Evolutionary conservation across 1,140 invertebrate genomes (phyloP).

Genomic region (Eriocheir sinensis): DNA sequence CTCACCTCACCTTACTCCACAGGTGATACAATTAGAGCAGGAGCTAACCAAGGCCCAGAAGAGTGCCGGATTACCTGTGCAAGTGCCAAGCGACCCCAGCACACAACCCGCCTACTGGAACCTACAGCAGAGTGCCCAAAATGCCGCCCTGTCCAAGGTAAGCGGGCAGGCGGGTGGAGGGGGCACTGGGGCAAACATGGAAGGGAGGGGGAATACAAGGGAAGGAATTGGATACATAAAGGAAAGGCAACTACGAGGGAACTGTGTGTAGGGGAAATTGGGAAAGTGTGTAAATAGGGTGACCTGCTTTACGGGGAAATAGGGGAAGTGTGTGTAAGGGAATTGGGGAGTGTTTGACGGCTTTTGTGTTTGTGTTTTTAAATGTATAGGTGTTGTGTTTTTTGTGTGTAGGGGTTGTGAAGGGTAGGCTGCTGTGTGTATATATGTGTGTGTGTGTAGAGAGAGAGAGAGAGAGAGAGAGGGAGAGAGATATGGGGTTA

Average conservation of each 20-base stretch:
- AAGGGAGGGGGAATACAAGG: neutral
- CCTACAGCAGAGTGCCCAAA: slow-evolving; percentile 82
- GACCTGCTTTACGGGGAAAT: too few relatives aligned
- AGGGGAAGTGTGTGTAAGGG: too few relatives aligned
- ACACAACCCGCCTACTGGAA: slow-evolving; percentile 60
- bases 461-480: slow-evolving; percentile 1
- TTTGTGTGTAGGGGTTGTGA: too few relatives aligned
- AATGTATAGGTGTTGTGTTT: too few relatives aligned
- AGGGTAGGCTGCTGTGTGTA: too few relatives aligned
- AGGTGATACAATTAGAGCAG: slow-evolving; percentile 86
- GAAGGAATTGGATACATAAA: neutral
- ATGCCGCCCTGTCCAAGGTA: slow-evolving; percentile 62
- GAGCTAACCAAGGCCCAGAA: slow-evolving; percentile 91
- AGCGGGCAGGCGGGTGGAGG: neutral
- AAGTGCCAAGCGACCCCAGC: slow-evolving; percentile 86
- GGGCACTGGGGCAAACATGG: neutral
- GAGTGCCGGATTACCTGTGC: slow-evolving; percentile 91
- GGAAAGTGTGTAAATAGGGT: too few relatives aligned
- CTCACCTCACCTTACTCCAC: neutral
- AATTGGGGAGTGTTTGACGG: too few relatives aligned
- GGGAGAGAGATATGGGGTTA: neutral
- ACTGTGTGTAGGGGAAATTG: too few relatives aligned
- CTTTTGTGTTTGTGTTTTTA: too few relatives aligned
- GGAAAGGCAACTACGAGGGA: neutral
- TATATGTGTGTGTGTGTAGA: neutral